Percentiles rank a stretch among this genome's conserved stretches.
Conservation (phyloP, 2,113 vertebrate species). For the Alosa alosa region DNA sequence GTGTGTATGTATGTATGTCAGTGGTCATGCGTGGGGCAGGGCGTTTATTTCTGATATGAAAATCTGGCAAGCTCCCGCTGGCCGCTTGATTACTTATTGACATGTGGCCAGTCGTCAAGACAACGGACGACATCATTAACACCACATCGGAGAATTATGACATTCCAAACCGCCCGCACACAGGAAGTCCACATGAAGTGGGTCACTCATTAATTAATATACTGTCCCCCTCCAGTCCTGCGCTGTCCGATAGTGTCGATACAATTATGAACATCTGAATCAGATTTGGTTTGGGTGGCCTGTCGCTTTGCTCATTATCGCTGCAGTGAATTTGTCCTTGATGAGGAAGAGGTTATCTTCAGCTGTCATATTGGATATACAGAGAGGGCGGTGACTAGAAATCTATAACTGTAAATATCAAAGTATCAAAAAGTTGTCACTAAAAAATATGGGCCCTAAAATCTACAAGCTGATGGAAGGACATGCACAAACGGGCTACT, state of each 20-base stretch:
- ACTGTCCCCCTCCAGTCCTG: slow-evolving; percentile 58
- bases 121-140: slow-evolving; percentile 56
- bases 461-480: not conserved
- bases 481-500: not conserved
- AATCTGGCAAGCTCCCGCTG: slow-evolving; percentile 52
- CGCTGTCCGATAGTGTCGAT: slow-evolving; percentile 84
- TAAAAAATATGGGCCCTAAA: not conserved
- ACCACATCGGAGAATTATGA: slow-evolving; percentile 69
- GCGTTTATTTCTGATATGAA: slow-evolving; percentile 70
- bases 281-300: slow-evolving; percentile 56
- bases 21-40: slow-evolving; percentile 40
- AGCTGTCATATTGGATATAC: not conserved
- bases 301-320: slow-evolving; percentile 31
- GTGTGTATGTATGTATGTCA: not conserved
- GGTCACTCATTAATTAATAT: slow-evolving; percentile 76
- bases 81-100: slow-evolving; percentile 81
- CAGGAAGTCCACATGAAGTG: slow-evolving; percentile 62
- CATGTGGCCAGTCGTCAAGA: slow-evolving; percentile 53
- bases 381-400: not conserved
- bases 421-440: not conserved
- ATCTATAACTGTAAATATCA: not conserved
- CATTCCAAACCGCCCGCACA: slow-evolving; percentile 53
- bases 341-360: slow-evolving; percentile 27
- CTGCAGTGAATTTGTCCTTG: slow-evolving; percentile 7
- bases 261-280: slow-evolving; percentile 74